phyloP scores from a whole-genome alignment of 2,888 invertebrate genomes.

The Cordylochernes scorpioides region DNA sequence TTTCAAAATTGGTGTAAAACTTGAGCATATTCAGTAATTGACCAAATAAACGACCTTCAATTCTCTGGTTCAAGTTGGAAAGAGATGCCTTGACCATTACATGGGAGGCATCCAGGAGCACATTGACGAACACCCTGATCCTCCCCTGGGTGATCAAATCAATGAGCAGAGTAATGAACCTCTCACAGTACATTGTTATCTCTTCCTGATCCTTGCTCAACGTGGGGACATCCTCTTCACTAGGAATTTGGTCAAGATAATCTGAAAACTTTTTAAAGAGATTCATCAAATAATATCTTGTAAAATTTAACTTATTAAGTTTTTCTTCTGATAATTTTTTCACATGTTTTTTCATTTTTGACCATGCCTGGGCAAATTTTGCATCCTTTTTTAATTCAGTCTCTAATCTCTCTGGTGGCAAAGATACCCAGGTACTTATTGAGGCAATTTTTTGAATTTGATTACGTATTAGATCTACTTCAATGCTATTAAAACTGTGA shows the following conservation, averaged over 20 bases:
- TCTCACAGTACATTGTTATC: constrained; percentile 57
- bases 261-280: constrained; percentile 65
- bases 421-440: constrained; percentile 68
- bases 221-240: constrained; percentile 29
- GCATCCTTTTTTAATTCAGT: constrained; percentile 58
- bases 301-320: constrained; percentile 35
- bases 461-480: constrained; percentile 63
- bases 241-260: constrained; percentile 44
- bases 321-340: constrained; percentile 16
- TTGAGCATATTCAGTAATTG: constrained; percentile 79
- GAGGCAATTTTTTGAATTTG: constrained; percentile 74
- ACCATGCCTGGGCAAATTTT: constrained; percentile 77
- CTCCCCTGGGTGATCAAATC: constrained; percentile 84
- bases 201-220: constrained; percentile 19
- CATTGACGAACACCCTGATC: constrained; percentile 85
- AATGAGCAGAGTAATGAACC: constrained; percentile 79
- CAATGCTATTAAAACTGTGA: constrained; percentile 81
- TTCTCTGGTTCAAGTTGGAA: constrained; percentile 38
- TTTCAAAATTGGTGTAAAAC: constrained; percentile 90
- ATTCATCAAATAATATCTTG: constrained; percentile 52
- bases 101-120: constrained; percentile 78
- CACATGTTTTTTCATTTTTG: constrained; percentile 58
- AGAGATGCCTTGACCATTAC: constrained; percentile 65
- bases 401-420: constrained; percentile 51
- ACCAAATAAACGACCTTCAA: constrained; percentile 65